Evolutionary conservation across 1,140 invertebrate genomes (phyloP), one percentile per base, ranked within the genome.

Genomic region (Oreohelix idahoensis): DNA sequence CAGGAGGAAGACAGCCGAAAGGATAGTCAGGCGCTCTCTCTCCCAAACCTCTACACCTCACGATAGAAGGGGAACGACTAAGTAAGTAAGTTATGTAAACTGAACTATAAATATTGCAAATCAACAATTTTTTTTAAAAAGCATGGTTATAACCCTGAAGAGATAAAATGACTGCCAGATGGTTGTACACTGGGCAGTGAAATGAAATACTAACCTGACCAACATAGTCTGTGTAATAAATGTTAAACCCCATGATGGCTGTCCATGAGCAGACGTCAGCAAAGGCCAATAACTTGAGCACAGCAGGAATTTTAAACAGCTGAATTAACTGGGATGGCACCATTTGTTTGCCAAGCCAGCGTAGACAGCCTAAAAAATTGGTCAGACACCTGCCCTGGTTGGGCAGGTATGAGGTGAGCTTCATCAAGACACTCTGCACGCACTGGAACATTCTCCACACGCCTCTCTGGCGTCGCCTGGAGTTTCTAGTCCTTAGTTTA

Each of bases 221-320:
- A 17, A 94, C 92, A 90, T 91, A 94, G 87, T 94, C 93, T n/a
- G 94, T 93, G 86, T 92, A 94, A 85, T 93, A 94, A 79, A 94
- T 90, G 77, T 92, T 92, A 87, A 93, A 93, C 79, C 93, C 90
- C 92, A 93, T 93, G 32, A 94, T 87, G 20, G 92, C 93, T 69
- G 93, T 93, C 92, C 92, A 93, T 81, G 89, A 89, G 80, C 87
- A 93, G 86, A 92, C 92, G 75, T 92, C 89, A 32, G 91, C 91
- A 8, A 90, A 42, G 4, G 87, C 88, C 49, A 94, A 85, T 26
- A 89, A 85, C 73, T 89, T 86, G 5, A 94, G 87, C 0, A 93
- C 92, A 36, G 84, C 63, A 0, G 93, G 93, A 32, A 93, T 86
- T 29, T 89, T 84, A 36, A 90, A 84, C 29, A 92, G 78, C 29